Conservation (phyloP, 2,797 vertebrate species). For the Coregonus suidteri region DNA sequence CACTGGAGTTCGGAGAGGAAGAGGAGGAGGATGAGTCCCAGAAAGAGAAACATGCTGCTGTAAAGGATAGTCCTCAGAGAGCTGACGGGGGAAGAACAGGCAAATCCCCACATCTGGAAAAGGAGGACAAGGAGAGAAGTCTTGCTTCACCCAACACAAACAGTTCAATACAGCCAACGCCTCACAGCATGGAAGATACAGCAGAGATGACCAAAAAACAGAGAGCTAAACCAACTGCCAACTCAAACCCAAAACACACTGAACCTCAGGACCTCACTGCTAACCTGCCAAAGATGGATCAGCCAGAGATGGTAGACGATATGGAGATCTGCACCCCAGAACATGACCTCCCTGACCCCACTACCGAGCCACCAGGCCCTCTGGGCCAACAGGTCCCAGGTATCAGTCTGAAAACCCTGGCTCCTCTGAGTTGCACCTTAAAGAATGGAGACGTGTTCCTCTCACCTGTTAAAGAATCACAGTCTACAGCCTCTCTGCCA, state of each 20-base stretch:
- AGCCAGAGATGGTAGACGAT: slow-evolving; percentile 76
- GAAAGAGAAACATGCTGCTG: slow-evolving; percentile 50
- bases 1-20: slow-evolving; percentile 93
- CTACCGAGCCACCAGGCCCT: slow-evolving; percentile 50
- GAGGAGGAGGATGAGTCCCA: slow-evolving; percentile 83
- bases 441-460: slow-evolving; percentile 30
- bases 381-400: slow-evolving; percentile 41
- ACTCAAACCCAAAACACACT: slow-evolving; percentile 57
- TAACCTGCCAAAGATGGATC: slow-evolving; percentile 49
- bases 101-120: slow-evolving; percentile 58
- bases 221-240: slow-evolving; percentile 37
- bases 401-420: slow-evolving; percentile 37
- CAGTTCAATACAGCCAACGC: slow-evolving; percentile 11
- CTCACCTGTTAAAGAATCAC: slow-evolving; percentile 44
- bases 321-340: slow-evolving; percentile 91
- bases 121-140: slow-evolving; percentile 49
- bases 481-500: slow-evolving; percentile 21
- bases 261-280: slow-evolving; percentile 45
- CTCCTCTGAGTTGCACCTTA: slow-evolving; percentile 6
- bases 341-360: slow-evolving; percentile 67
- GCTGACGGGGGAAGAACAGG: slow-evolving; percentile 38
- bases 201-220: slow-evolving; percentile 44
- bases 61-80: slow-evolving; percentile 49
- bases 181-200: slow-evolving; percentile 45
- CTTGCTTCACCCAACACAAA: slow-evolving; percentile 52